Conservation (phyloP, 2,797 vertebrate genomes). For the Anabacerthia variegaticeps region DNA sequence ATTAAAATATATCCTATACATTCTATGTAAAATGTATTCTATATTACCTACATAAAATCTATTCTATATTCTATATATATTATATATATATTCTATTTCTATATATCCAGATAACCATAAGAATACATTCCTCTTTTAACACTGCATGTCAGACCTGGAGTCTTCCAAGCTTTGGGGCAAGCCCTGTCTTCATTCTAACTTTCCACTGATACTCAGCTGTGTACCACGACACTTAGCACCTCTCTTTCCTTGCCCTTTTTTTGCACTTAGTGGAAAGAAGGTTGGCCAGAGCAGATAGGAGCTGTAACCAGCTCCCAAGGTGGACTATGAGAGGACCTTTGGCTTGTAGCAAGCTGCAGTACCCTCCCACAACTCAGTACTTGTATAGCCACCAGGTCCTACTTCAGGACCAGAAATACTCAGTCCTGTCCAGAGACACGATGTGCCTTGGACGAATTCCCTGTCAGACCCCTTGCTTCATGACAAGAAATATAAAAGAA, state of each 20-base stretch:
- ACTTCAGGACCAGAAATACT: not conserved
- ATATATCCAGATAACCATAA: not conserved
- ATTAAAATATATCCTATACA: not conserved
- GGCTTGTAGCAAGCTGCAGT: not conserved
- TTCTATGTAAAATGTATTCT: too few relatives aligned
- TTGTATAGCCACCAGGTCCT: not conserved
- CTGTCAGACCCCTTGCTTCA: not conserved
- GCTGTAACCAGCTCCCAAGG: accelerated
- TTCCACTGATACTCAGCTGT: not conserved
- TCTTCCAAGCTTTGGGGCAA: not conserved
- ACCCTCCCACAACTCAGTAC: not conserved
- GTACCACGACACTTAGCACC: not conserved
- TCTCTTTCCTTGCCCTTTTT: not conserved
- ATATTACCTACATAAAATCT: too few relatives aligned
- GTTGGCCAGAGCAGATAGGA: accelerated
- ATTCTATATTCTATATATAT: too few relatives aligned
- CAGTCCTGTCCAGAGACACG: not conserved
- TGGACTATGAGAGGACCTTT: not conserved
- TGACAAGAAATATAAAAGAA: not conserved
- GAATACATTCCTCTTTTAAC: not conserved
- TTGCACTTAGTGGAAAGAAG: not conserved
- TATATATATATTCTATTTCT: not conserved
- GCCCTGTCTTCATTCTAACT: not conserved
- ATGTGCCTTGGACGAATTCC: not conserved
- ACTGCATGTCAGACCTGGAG: not conserved